Conservation (phyloP, 2,888 invertebrate species). For the Nematopogon swammerdamellus region DNA sequence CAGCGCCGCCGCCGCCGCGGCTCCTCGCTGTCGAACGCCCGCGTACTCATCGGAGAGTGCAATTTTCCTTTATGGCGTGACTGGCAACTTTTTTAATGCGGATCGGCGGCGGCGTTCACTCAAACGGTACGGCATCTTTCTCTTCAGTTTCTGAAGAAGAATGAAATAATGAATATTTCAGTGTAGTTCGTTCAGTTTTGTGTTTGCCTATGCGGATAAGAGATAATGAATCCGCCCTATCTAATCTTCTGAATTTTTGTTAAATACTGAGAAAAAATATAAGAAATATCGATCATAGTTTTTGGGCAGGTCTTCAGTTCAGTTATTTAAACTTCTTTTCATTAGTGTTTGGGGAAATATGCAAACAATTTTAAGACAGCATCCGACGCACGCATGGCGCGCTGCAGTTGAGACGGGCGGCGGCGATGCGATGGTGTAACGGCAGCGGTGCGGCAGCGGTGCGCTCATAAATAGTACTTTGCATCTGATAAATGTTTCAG, state of each 20-base stretch:
- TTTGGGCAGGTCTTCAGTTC: too few species aligned
- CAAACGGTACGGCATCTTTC: background rate
- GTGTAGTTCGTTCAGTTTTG: background rate
- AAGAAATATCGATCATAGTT: too few species aligned
- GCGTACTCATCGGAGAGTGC: conserved; percentile 17
- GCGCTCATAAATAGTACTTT: background rate
- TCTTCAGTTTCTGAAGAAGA: background rate
- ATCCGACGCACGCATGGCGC: background rate
- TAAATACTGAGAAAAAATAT: too few species aligned
- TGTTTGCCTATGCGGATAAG: too few species aligned
- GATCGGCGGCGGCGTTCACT: background rate
- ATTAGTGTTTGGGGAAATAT: background rate
- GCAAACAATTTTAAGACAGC: background rate
- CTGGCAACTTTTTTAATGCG: conserved; percentile 24
- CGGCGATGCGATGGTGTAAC: background rate
- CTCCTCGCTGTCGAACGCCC: background rate
- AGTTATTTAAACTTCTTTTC: too few species aligned
- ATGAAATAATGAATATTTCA: too few species aligned
- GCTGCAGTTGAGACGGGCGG: background rate
- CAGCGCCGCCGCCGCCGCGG: background rate
- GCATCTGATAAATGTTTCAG: background rate
- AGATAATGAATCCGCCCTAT: too few species aligned
- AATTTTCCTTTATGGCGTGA: conserved; percentile 36
- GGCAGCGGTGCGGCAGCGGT: background rate
- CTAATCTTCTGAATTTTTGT: too few species aligned